These are phyloP conservation scores for Metaphire vulgaris DNA, from an alignment of 1,140 invertebrate species.

Conservation along the genomic window DNA sequence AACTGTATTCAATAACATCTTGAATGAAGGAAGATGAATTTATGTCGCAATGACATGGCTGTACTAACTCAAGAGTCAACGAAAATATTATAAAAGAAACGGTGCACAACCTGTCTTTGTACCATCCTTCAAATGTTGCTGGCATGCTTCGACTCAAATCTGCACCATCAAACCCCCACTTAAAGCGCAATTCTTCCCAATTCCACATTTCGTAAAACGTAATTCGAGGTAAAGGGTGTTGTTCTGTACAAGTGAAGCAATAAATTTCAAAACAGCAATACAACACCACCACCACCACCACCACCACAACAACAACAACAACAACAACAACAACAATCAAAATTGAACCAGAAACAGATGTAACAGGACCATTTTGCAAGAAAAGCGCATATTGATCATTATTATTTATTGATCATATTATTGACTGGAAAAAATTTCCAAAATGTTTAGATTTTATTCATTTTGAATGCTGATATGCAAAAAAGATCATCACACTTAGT, in stretches of 20 bases:
- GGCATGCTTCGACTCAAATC: not conserved
- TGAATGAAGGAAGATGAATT: not conserved
- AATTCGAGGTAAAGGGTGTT: not conserved
- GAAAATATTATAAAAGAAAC: not conserved
- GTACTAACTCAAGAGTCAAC: not conserved
- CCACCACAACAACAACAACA: not conserved
- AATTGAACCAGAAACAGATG: not conserved
- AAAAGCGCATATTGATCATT: not conserved
- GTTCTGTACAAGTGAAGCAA: not conserved
- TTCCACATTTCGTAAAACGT: not conserved
- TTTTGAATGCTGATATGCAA: too few species aligned
- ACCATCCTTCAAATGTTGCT: not conserved
- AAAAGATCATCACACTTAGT: too few species aligned
- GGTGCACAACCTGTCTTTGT: not conserved
- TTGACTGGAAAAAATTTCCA: too few species aligned
- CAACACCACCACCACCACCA: too few species aligned
- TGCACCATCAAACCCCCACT: not conserved
- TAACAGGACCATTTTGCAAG: not conserved
- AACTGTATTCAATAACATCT: not conserved
- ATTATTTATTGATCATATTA: not conserved
- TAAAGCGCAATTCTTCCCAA: not conserved
- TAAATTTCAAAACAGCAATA: too few species aligned
- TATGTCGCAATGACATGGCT: not conserved
- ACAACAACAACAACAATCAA: not conserved
- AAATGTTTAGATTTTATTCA: too few species aligned